Base-by-base conservation (phyloP, 2,113 vertebrate genomes). In the Cyprinodon variegatus region DNA sequence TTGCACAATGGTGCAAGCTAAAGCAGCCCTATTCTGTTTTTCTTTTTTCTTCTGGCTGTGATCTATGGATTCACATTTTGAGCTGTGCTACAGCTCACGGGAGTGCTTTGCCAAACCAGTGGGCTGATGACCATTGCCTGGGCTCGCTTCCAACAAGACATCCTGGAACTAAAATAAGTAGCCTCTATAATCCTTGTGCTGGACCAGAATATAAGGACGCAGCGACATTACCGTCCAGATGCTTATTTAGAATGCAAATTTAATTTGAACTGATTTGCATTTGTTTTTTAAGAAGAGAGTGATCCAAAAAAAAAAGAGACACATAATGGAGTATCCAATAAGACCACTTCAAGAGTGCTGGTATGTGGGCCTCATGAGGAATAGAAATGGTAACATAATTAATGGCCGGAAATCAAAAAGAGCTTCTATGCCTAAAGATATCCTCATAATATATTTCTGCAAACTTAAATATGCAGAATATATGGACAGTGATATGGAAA, bases 91-190 rank as follows among this genome's bases (percentile, higher is more conserved):
- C 85, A 86, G 89, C 88, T 88, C 88, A 74, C 67, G 61, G 71
- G 79, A 88, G 77, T 69, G 81, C 67, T 4, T 40, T 71, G 88
- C 82, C 90, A 90, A 89, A 83, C 74, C 77, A 75, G 74, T 78
- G 85, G 89, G 88, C 81, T 76, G 65, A 63, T 86, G 87, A 87
- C 91, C 84, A 68, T 79, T 78, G 77, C 64, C 89, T 78, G 88
- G 91, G 91, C 87, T 60, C 53, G 1, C 60, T 1, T 88, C 91
- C 92, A 91, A 88, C 83, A 71, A 77, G 85, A 78, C 86, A 72
- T 86, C 86, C 77, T 60, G 4, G 79, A 82, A 29, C 29, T 29
- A 88, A 84, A 89, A 85, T 82, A 70, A 88, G 83, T 70, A 65
- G 78, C 70, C 86, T 82, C 86, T 62, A 62, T 50, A 73, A 80